Base-by-base conservation (phyloP, 37 sponge, comb jelly and placozoan species). In the Aplysina aerophoba region DNA sequence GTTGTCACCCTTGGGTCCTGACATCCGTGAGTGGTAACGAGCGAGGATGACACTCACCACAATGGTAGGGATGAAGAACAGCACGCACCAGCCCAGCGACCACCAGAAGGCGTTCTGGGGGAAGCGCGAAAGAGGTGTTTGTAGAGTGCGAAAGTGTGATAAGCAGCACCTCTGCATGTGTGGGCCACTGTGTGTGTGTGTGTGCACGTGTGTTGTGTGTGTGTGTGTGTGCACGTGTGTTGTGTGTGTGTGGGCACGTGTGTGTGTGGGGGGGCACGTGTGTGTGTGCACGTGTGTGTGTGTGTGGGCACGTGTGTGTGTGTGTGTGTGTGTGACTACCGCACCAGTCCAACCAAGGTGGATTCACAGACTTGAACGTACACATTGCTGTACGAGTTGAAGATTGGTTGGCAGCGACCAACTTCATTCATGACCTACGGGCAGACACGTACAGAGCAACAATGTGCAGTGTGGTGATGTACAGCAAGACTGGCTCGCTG, bases 41-140 rank as follows among this genome's bases (percentile, higher is more conserved):
- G 89, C 85, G 13, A 83, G 56, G 20, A 91, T 34, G 17, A 94
- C 87, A 59, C 91, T 61, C 31, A 89, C 81, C 39, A 94, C 86
- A 55, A 91, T 88, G 25, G 86, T 64, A 24, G 94, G 89, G 19
- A 91, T 62, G 62, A 94, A 94, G 80, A 94, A 73, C 33, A 88
- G 60, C 0, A 71, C 84, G 80, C 94, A 93, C 86, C 87, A 85
- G 15, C 94, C 94, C 25, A 93, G 73, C 35, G 94, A 88, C 86
- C 85, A 85, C 94, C 94, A 93, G 84, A 93, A 93, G 27, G 86
- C 94, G 83, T 88, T 93, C 94, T 93, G 84, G 20, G 24, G 11
- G 55, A 0, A 66, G 24, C 25, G 55, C 8, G 15, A 56, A 55
- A 22, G 35, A 68, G 39, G 14, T 0, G 21, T 21, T 44, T 15